phyloP scores from a whole-genome alignment of 2,113 vertebrate genomes.

The Poecile atricapillus region DNA sequence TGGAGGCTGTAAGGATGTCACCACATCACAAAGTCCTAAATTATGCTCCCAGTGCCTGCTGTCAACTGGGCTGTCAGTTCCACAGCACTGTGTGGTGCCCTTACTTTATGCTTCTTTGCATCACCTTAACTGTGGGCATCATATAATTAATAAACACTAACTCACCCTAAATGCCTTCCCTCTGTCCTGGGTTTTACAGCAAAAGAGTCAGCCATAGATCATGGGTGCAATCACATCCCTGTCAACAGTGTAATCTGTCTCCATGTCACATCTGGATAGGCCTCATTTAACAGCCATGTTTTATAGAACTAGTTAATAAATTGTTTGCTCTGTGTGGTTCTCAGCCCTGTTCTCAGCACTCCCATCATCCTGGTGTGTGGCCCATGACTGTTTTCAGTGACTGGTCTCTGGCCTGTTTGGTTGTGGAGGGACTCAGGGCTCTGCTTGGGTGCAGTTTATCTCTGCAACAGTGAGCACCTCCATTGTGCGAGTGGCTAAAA shows the following conservation, averaged over 20 bases:
- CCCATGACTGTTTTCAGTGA: background rate
- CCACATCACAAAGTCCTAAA: background rate
- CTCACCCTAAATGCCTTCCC: background rate
- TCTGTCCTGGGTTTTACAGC: background rate
- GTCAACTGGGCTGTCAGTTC: conserved; percentile 22
- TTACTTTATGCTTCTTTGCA: background rate
- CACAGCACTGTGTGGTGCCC: background rate
- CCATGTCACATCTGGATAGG: background rate
- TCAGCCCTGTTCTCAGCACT: background rate
- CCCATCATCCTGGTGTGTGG: background rate
- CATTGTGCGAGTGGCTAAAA: background rate
- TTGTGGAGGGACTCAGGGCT: background rate
- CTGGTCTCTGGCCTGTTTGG: background rate
- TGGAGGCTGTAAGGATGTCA: background rate
- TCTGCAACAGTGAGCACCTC: background rate
- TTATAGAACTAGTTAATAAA: background rate
- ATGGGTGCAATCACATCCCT: background rate
- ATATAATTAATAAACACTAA: background rate
- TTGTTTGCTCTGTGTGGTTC: background rate
- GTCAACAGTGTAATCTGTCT: background rate
- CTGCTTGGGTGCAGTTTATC: background rate
- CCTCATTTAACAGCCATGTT: background rate
- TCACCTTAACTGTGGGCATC: background rate
- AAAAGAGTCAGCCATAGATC: background rate
- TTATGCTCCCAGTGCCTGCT: background rate